Evolutionary conservation across 2,888 invertebrate species (phyloP).

Genomic region (Phortica okadai): DNA sequence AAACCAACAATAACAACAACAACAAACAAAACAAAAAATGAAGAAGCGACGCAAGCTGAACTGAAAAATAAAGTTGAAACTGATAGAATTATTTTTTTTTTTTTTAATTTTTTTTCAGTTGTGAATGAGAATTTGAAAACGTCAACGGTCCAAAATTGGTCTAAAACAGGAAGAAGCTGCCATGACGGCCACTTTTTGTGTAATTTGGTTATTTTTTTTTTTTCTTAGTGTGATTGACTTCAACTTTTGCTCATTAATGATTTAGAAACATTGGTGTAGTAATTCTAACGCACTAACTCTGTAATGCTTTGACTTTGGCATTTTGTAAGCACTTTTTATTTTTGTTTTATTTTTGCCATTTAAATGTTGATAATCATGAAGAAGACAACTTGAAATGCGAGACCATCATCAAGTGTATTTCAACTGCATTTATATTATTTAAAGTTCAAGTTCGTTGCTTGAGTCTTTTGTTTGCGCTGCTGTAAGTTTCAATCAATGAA

Average conservation of each 20-base stretch:
- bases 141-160: not conserved
- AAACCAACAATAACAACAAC: constrained; percentile 12
- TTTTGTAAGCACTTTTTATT: constrained; percentile 4
- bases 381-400: not conserved
- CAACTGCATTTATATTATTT: not conserved
- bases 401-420: not conserved
- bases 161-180: constrained; percentile 15
- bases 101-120: not conserved
- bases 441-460: constrained; percentile 65
- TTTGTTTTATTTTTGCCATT: constrained; percentile 1
- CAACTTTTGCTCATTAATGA: not conserved
- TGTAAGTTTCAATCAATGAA: not conserved
- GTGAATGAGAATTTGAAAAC: constrained; percentile 1
- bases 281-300: not conserved
- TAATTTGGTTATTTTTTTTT: not conserved
- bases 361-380: constrained; percentile 15
- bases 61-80: not conserved
- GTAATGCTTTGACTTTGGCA: constrained; percentile 1
- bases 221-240: not conserved
- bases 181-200: constrained; percentile 10
- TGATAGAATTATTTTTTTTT: not conserved
- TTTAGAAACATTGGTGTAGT: not conserved
- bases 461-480: constrained; percentile 47
- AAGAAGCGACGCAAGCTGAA: not conserved
- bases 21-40: not conserved